Evolutionary conservation across 1,140 invertebrate species (phyloP).

Genomic region (Drosophila dunni): DNA sequence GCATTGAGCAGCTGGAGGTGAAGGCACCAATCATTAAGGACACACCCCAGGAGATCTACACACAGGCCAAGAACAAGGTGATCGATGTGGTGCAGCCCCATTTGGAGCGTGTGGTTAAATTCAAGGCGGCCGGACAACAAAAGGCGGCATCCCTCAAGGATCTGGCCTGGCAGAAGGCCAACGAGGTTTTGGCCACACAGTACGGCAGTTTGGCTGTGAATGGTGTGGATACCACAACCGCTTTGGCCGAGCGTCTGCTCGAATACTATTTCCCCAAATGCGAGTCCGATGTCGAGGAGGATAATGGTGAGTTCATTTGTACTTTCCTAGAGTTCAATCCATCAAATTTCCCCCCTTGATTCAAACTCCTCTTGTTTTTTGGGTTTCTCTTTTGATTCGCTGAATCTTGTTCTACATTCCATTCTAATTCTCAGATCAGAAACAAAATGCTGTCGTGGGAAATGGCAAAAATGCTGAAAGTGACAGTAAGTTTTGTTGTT

Average conservation of each 20-base stretch:
- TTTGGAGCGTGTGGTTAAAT: slow-evolving; percentile 86
- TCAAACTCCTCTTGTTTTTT: neutral
- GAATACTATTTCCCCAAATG: slow-evolving; percentile 89
- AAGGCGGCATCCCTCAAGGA: slow-evolving; percentile 88
- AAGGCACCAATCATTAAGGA: slow-evolving; percentile 89
- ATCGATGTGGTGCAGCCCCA: slow-evolving; percentile 87
- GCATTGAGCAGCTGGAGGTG: slow-evolving; percentile 88
- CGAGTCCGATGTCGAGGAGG: slow-evolving; percentile 85
- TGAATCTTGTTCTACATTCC: neutral
- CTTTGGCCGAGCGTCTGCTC: slow-evolving; percentile 87
- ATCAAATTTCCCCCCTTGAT: neutral
- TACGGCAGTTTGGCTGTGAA: slow-evolving; percentile 88
- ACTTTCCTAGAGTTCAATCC: too few species aligned
- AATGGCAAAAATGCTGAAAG: slow-evolving; percentile 81
- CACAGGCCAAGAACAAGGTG: slow-evolving; percentile 89
- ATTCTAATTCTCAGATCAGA: slow-evolving; percentile 84
- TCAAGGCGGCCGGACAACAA: slow-evolving; percentile 86
- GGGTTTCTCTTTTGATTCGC: neutral
- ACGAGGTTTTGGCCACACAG: slow-evolving; percentile 88
- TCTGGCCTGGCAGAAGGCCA: slow-evolving; percentile 89
- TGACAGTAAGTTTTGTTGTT: slow-evolving; percentile 77
- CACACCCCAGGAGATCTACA: slow-evolving; percentile 89
- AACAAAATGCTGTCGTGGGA: slow-evolving; percentile 80
- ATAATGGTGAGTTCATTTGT: slow-evolving; percentile 82
- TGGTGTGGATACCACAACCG: slow-evolving; percentile 87